A percentile compares a stretch with the other conserved stretches of the same genome.
Conservation (phyloP, 2,797 vertebrate species). For the Cossypha polioptera region DNA sequence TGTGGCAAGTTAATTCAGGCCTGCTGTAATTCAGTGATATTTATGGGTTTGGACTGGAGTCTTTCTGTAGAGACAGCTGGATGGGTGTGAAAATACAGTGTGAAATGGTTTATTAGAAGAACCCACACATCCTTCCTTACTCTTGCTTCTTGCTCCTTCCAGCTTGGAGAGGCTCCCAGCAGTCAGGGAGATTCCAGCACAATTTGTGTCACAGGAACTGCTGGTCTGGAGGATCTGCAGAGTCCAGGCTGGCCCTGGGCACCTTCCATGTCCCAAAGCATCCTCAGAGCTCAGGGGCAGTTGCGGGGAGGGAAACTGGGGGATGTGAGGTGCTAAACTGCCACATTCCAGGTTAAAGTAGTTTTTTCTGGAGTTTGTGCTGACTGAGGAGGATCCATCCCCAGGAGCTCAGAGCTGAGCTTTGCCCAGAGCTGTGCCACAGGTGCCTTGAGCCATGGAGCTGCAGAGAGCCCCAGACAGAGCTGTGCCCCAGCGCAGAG, state of each 20-base stretch:
- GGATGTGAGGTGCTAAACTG: background rate
- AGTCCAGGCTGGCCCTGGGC: background rate
- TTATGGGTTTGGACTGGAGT: background rate
- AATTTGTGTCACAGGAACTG: background rate
- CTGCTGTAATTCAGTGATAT: background rate
- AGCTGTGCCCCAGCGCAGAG: no score
- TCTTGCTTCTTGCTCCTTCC: background rate
- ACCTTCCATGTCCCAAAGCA: background rate
- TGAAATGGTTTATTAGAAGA: background rate
- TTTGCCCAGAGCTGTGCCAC: background rate
- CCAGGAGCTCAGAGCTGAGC: background rate
- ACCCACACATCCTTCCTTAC: background rate
- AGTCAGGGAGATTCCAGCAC: background rate
- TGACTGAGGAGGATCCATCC: no score
- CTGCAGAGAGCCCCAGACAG: no score
- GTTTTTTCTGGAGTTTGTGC: background rate
- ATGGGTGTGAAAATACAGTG: background rate
- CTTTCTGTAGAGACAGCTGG: background rate
- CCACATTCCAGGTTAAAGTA: background rate
- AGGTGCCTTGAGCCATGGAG: background rate
- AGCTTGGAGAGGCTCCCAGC: background rate
- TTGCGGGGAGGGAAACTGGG: background rate
- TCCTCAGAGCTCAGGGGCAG: background rate
- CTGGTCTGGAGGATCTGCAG: background rate
- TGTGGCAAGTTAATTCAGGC: background rate